These are phyloP conservation scores for Temnothorax longispinosus DNA, from an alignment of 1,140 invertebrate genomes.

Conservation along the genomic window DNA sequence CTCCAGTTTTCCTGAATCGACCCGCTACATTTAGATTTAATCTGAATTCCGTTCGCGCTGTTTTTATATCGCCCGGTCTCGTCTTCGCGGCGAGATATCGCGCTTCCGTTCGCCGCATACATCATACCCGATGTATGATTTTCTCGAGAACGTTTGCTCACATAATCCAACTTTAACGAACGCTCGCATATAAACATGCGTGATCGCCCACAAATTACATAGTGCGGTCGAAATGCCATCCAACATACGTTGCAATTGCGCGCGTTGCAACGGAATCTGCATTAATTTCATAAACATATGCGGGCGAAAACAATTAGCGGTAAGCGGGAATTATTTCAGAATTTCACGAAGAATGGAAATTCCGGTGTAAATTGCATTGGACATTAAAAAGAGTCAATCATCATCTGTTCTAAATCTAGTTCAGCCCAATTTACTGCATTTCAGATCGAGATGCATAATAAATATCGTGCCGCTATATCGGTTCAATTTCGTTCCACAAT, in stretches of 20 bases:
- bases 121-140: background rate
- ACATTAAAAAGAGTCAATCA: background rate
- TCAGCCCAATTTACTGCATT: background rate
- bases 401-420: background rate
- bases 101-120: background rate
- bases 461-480: background rate
- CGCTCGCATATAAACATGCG: conserved; percentile 17
- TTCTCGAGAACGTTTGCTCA: conserved; percentile 34
- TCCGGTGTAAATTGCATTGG: background rate
- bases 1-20: background rate
- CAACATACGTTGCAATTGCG: conserved; percentile 2
- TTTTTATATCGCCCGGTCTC: conserved; percentile 16
- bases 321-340: conserved; percentile 31
- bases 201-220: conserved; percentile 47
- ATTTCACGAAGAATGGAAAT: conserved; percentile 8
- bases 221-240: conserved; percentile 42
- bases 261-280: background rate
- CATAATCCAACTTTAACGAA: conserved; percentile 62
- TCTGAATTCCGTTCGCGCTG: conserved; percentile 17
- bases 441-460: background rate
- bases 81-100: background rate
- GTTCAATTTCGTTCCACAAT: background rate
- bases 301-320: conserved; percentile 26
- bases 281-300: conserved; percentile 55
- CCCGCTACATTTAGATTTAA: conserved; percentile 29